A percentile compares a stretch with the other conserved stretches of the same genome.
phyloP scores from a whole-genome alignment of 2,888 invertebrate genomes.

The Drosophila maculinotata region DNA sequence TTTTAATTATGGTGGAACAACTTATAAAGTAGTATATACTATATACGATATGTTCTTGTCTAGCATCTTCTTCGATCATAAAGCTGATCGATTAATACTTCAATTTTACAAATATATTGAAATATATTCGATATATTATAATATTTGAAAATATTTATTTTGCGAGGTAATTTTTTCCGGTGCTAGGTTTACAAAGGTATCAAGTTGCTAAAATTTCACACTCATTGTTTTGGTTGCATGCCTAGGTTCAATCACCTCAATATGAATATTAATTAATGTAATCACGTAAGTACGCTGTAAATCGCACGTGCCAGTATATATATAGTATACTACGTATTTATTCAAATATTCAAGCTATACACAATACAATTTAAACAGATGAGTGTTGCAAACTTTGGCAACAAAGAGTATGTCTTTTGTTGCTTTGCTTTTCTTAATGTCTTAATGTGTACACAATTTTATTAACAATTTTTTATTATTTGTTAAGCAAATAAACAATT shows the following conservation, averaged over 20 bases:
- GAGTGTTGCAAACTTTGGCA: constrained; percentile 3
- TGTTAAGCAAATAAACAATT: constrained; percentile 28
- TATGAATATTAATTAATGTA: constrained; percentile 27
- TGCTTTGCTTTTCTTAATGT: constrained; percentile 6
- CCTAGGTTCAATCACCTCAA: constrained; percentile 43
- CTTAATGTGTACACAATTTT: constrained; percentile 8
- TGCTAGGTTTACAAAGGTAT: no score
- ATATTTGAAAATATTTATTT: no score
- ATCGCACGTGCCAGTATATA: neutral
- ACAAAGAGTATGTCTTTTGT: constrained; percentile 6
- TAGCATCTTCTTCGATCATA: no score
- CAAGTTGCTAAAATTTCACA: no score
- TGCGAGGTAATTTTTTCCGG: no score
- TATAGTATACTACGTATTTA: neutral
- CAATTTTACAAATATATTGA: no score
- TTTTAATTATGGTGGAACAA: no score
- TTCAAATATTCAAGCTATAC: neutral
- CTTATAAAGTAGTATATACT: no score
- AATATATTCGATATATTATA: no score
- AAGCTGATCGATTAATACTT: no score
- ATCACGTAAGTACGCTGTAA: constrained; percentile 14
- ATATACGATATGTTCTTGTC: no score
- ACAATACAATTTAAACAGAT: constrained; percentile 13
- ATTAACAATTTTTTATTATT: constrained; percentile 24
- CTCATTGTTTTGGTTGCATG: neutral